Conservation (phyloP, 1,140 invertebrate genomes). For the Batillaria attramentaria region DNA sequence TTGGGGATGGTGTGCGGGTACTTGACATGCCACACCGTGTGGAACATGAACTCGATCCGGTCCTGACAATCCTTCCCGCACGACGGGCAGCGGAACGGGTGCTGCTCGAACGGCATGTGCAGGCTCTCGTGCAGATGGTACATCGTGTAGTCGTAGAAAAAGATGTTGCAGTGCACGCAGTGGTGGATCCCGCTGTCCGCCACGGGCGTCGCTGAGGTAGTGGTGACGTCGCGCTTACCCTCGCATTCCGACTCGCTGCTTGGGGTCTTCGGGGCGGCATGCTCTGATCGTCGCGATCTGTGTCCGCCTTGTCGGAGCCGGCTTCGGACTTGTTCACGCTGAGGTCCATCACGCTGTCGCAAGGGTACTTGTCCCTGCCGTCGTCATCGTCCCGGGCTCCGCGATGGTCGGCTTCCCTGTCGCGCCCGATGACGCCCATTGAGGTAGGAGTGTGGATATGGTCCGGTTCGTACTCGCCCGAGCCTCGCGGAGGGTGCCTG, state of each 20-base stretch:
- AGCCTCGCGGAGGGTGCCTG: slow-evolving; percentile 17
- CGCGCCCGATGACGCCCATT: background rate
- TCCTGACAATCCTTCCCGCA: slow-evolving; percentile 67
- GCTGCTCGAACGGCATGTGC: slow-evolving; percentile 60
- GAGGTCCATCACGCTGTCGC: slow-evolving; percentile 65
- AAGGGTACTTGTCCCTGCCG: slow-evolving; percentile 33
- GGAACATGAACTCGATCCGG: slow-evolving; percentile 69
- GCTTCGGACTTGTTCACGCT: slow-evolving; percentile 58
- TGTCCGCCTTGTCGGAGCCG: slow-evolving; percentile 26
- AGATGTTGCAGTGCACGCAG: slow-evolving; percentile 67
- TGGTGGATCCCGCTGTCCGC: slow-evolving; percentile 64
- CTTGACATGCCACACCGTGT: slow-evolving; percentile 68
- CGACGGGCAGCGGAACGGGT: slow-evolving; percentile 65
- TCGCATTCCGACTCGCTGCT: slow-evolving; percentile 61
- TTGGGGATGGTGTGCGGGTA: slow-evolving; percentile 69
- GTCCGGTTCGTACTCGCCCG: slow-evolving; percentile 7
- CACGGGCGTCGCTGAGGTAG: slow-evolving; percentile 52
- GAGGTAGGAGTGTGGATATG: slow-evolving; percentile 23
- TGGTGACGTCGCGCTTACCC: slow-evolving; percentile 39
- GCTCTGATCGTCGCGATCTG: slow-evolving; percentile 16
- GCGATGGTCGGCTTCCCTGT: background rate
- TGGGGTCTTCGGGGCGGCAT: slow-evolving; percentile 44
- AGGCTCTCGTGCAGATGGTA: slow-evolving; percentile 67
- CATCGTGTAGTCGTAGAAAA: slow-evolving; percentile 68
- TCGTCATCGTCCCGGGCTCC: slow-evolving; percentile 3